Conservation (phyloP, 23 tunicate species). For the Corella eumyota region DNA sequence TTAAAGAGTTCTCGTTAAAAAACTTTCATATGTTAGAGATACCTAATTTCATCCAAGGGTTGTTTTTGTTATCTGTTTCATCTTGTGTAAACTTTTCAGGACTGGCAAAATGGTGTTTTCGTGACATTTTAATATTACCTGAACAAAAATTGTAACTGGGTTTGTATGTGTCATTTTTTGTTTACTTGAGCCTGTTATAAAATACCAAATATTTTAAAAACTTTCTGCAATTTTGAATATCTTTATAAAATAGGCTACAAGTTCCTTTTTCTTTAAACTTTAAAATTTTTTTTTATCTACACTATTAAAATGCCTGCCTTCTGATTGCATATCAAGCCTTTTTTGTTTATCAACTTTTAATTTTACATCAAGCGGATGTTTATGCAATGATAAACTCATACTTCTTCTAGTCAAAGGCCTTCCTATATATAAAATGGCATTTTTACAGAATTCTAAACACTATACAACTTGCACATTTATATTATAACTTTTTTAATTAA, state of each 20-base stretch:
- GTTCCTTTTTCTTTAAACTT: neutral
- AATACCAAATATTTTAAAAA: neutral
- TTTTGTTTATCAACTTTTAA: slow-evolving; percentile 7
- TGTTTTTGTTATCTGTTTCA: slow-evolving; percentile 11
- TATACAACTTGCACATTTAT: no score
- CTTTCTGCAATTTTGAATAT: no score
- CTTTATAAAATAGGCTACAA: no score
- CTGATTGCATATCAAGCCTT: slow-evolving; percentile 1
- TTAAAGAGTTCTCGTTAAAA: neutral
- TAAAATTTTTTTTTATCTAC: neutral
- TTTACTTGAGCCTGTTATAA: neutral
- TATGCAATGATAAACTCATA: slow-evolving; percentile 40
- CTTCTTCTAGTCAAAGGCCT: slow-evolving; percentile 23
- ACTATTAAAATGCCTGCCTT: slow-evolving; percentile 1
- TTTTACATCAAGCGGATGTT: slow-evolving; percentile 39
- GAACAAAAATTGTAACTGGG: neutral
- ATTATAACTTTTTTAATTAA: no score
- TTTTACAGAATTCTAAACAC: no score
- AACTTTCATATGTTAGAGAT: no score
- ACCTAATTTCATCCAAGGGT: slow-evolving; percentile 68
- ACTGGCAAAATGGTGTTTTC: slow-evolving; percentile 31
- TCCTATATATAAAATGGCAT: slow-evolving; percentile 10
- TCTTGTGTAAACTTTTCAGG: slow-evolving; percentile 38
- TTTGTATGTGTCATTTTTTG: neutral
- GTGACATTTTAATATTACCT: slow-evolving; percentile 49